phyloP scores from a whole-genome alignment of 2,113 vertebrate species.

The Cranoglanis bouderius region DNA sequence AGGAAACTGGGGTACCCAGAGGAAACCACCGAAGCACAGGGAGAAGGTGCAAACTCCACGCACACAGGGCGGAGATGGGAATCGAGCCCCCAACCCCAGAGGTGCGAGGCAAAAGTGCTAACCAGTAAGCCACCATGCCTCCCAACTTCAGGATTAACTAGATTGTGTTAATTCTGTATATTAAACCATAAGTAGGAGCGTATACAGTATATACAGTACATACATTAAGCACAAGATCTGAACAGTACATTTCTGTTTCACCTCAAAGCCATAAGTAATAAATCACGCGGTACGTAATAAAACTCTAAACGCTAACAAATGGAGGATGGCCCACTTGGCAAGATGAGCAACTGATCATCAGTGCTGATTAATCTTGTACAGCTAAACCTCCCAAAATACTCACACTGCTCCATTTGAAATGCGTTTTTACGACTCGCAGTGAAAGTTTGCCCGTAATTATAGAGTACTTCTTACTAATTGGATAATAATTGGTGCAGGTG shows the following conservation, averaged over 20 bases:
- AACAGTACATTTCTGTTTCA: background rate
- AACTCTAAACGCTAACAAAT: slow-evolving; percentile 16
- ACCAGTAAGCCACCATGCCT: no score
- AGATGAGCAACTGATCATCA: slow-evolving; percentile 15
- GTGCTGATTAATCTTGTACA: slow-evolving; percentile 65
- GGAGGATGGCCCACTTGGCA: slow-evolving; percentile 4
- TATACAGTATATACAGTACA: background rate
- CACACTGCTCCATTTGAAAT: slow-evolving; percentile 56
- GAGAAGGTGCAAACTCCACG: no score
- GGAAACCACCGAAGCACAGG: no score
- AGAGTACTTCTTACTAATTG: slow-evolving; percentile 79
- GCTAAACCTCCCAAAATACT: slow-evolving; percentile 43
- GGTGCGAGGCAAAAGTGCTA: no score
- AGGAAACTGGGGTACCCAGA: no score
- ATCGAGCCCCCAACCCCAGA: no score
- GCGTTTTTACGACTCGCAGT: slow-evolving; percentile 57
- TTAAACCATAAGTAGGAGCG: background rate
- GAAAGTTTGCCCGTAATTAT: slow-evolving; percentile 74
- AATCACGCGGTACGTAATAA: background rate
- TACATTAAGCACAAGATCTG: slow-evolving; percentile 1
- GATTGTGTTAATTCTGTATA: background rate
- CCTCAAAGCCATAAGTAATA: slow-evolving; percentile 17
- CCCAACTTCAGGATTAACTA: background rate
- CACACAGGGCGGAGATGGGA: no score
- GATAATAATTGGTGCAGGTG: slow-evolving; percentile 82